These are phyloP conservation scores for Ophioninae sp. DNA, from an alignment of 2,888 invertebrate species.

Conservation along the genomic window DNA sequence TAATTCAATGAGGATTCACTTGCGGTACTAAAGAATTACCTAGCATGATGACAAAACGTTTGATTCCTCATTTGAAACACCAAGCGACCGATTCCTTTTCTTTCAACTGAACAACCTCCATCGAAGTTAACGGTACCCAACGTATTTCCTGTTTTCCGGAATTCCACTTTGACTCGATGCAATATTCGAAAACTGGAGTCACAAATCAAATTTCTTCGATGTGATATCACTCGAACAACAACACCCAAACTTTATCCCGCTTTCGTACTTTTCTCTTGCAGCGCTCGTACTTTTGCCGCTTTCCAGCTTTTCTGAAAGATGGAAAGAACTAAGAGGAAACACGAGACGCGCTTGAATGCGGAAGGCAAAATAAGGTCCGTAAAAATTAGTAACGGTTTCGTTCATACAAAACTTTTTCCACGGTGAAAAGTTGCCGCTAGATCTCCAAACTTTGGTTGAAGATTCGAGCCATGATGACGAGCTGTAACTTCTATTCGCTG, in stretches of 20 bases:
- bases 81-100: not conserved
- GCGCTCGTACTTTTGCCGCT: not conserved
- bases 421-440: constrained; percentile 38
- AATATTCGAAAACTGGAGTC: constrained; percentile 12
- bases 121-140: constrained; percentile 23
- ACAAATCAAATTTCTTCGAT: constrained; percentile 32
- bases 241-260: constrained; percentile 35
- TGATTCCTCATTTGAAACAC: no score
- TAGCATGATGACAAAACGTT: no score
- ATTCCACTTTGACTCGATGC: constrained; percentile 12
- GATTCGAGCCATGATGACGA: not conserved
- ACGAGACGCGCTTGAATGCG: not conserved
- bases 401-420: constrained; percentile 29
- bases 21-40: no score
- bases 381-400: constrained; percentile 22
- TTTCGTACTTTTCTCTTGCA: not conserved
- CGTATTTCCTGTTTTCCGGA: not conserved
- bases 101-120: constrained; percentile 29
- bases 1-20: no score
- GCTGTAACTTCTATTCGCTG: not conserved
- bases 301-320: not conserved
- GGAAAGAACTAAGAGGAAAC: not conserved
- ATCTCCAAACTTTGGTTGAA: not conserved
- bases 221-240: constrained; percentile 15
- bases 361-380: constrained; percentile 37